These are phyloP conservation scores for Alviniconcha marisindica DNA, from an alignment of 1,140 invertebrate genomes.

Conservation along the genomic window DNA sequence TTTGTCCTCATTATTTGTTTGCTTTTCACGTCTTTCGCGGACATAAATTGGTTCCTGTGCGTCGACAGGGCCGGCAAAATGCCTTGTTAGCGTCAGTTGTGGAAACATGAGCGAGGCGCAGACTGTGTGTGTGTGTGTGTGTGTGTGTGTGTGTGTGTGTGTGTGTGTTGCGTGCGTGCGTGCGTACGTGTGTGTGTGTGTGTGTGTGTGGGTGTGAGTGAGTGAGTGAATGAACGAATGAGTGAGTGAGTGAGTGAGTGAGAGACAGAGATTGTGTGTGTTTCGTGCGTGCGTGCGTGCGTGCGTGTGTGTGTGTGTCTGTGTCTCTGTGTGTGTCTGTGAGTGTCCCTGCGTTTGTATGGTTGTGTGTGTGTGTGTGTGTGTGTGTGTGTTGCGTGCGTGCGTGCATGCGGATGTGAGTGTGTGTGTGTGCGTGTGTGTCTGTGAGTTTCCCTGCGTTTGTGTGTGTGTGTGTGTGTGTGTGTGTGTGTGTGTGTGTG, in stretches of 20 bases:
- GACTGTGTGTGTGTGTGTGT: neutral
- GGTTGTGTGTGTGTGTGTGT: too few relatives aligned
- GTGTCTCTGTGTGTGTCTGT: neutral
- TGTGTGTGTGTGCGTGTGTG: neutral
- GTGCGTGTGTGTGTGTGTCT: neutral
- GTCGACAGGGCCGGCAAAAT: too few relatives aligned
- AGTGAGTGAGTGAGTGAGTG: neutral
- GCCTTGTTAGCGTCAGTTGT: too few relatives aligned
- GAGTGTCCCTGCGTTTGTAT: neutral
- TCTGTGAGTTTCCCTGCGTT: neutral
- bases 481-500: constrained; percentile 17
- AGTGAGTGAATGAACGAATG: neutral
- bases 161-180: neutral
- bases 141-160: neutral
- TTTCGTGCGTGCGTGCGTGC: neutral
- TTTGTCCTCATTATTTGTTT: too few relatives aligned
- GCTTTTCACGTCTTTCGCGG: too few relatives aligned
- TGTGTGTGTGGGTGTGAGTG: neutral
- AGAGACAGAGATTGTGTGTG: neutral
- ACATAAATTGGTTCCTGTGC: too few relatives aligned
- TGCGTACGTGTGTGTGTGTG: neutral
- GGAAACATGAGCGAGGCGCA: too few relatives aligned
- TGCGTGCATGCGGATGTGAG: neutral
- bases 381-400: neutral
- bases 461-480: neutral